These are phyloP conservation scores for Eulemur coronatus DNA, from an alignment of 2,797 vertebrate species.

Conservation along the genomic window DNA sequence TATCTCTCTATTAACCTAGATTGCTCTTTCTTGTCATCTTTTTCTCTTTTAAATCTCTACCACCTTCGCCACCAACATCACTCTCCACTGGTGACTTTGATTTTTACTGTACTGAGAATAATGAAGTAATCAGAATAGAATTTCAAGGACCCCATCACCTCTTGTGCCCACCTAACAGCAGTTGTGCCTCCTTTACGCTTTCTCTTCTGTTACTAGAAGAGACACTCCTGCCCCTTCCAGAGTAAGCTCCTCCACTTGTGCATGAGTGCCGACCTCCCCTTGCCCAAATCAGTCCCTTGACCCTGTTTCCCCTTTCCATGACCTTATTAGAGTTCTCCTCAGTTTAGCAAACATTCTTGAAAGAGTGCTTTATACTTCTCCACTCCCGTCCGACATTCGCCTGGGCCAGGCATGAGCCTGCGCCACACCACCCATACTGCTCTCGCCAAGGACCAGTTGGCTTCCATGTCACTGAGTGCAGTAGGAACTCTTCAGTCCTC, in stretches of 20 bases:
- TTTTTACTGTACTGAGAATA: neutral
- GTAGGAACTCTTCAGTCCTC: neutral
- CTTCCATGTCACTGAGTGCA: too few relatives aligned
- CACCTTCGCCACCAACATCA: neutral
- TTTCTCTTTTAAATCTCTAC: neutral
- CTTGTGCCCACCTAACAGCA: neutral
- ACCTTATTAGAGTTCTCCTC: neutral
- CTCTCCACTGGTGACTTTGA: neutral
- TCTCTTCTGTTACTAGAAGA: neutral
- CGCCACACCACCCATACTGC: rapidly evolving
- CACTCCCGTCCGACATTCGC: neutral
- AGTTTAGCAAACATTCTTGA: neutral
- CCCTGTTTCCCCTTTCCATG: neutral
- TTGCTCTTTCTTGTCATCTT: neutral
- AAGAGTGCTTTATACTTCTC: neutral
- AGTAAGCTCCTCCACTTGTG: neutral
- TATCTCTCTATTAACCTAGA: neutral
- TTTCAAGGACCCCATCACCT: neutral
- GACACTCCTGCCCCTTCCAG: too few relatives aligned
- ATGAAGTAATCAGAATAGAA: neutral
- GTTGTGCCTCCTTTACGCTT: neutral
- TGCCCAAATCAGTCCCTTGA: neutral
- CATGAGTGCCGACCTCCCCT: rapidly evolving
- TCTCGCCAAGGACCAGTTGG: neutral
- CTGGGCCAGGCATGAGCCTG: rapidly evolving